phyloP scores from a whole-genome alignment of 2,113 vertebrate genomes.

The Forbesichthys papilliferus region DNA sequence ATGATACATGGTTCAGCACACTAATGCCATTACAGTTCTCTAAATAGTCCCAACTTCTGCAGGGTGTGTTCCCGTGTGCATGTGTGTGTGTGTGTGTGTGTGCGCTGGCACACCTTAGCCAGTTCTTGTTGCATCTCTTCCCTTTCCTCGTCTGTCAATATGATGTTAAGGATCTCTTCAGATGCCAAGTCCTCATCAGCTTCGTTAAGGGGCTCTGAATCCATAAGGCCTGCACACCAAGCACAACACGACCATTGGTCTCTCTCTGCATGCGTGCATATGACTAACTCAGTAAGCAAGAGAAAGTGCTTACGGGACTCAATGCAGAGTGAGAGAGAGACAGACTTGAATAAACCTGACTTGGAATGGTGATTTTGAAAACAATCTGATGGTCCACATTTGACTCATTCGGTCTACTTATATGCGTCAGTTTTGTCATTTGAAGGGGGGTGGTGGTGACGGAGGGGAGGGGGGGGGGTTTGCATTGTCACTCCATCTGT shows the following conservation, averaged over 20 bases:
- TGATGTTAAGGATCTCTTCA: slow-evolving; percentile 79
- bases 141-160: slow-evolving; percentile 89
- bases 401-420: background rate
- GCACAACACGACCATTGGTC: slow-evolving; percentile 8
- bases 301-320: background rate
- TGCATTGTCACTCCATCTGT: background rate
- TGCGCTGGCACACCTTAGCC: slow-evolving; percentile 79
- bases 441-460: background rate
- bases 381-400: no score
- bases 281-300: background rate
- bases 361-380: no score
- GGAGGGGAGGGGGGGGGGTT: no score
- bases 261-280: background rate
- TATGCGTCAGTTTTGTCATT: slow-evolving; percentile 42
- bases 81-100: background rate
- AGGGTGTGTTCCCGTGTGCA: background rate
- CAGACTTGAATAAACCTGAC: no score
- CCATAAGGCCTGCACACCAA: slow-evolving; percentile 82
- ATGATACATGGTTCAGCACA: no score
- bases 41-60: background rate
- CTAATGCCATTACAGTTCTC: no score
- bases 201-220: slow-evolving; percentile 83
- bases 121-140: slow-evolving; percentile 89
- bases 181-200: slow-evolving; percentile 83
- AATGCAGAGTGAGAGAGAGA: background rate